Evolutionary conservation across 2,797 vertebrate species (phyloP), one percentile per base, ranked within the genome.

Genomic region (Gallinago solitaria): DNA sequence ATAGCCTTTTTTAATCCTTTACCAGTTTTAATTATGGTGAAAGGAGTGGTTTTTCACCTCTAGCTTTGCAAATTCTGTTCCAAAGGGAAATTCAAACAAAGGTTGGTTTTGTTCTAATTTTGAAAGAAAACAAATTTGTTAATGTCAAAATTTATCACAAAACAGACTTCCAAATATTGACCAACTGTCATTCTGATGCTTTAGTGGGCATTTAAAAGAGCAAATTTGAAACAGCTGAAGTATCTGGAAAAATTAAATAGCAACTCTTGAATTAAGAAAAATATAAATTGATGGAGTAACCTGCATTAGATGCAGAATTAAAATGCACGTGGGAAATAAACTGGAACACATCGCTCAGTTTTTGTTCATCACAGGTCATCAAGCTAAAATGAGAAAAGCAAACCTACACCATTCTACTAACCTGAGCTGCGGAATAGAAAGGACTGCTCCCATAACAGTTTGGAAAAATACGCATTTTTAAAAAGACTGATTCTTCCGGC

Each of bases 331-430:
- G 81, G 90, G 83, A 97, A 97, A 93, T 91, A 95, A 96, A 95
- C 57, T 57, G 68, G 63, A 96, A 87, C 71, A 92, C 37, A 12
- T 91, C 0, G 0, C 67, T 94, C 71, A 28, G 10, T 68, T 95
- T 89, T 71, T 94, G 81, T 94, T 95, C 95, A 83, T 90, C 9
- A 0, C 88, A 90, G 74, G 77, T 96, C 95, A 95, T 95, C 95
- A 94, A 89, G 56, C 56, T 79, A 56, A 93, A 94, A 93, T 94
- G 94, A 96, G 94, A 96, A 93, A 95, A 91, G 77, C 95, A 95
- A 95, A 95, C 79, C 81, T 83, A 57, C 10, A 87, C 63, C 48
- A 25, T 80, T 92, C 93, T 89, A 89, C 68, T 92, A 92, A 94
- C 65, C 53, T 71, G 71, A 90, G 48, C 74, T 82, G 88, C 56